Conservation (phyloP, 92 coral and sea anemone genomes). For the Epizoanthus ramosus region DNA sequence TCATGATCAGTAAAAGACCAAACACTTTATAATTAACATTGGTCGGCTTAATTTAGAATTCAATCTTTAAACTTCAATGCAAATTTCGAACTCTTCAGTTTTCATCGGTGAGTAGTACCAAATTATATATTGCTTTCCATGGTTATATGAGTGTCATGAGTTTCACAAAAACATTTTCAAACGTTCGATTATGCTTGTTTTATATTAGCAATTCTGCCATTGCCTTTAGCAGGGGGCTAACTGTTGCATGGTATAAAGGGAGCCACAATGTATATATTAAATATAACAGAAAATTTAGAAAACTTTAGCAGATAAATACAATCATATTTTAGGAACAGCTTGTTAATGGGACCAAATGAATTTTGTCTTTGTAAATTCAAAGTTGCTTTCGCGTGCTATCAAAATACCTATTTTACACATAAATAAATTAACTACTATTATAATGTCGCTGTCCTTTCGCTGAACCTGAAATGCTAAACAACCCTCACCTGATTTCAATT, state of each 20-base stretch:
- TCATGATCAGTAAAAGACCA: no score
- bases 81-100: no score
- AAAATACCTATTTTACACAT: neutral
- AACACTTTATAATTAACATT: no score
- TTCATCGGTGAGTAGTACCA: neutral
- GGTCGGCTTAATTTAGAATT: no score
- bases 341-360: neutral
- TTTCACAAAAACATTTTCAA: no score
- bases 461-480: neutral
- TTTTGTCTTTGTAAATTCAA: neutral
- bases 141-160: no score
- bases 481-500: slow-evolving; percentile 70
- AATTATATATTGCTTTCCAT: neutral
- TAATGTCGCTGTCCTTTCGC: neutral
- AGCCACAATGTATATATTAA: neutral
- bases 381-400: neutral
- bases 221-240: no score
- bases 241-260: no score
- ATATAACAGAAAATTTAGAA: neutral
- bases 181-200: no score
- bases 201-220: no score
- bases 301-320: neutral
- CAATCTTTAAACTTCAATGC: no score
- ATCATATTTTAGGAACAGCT: slow-evolving; percentile 4
- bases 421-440: neutral